These are phyloP conservation scores for Gulo gulo DNA, from an alignment of 2,113 vertebrate genomes.

Conservation along the genomic window DNA sequence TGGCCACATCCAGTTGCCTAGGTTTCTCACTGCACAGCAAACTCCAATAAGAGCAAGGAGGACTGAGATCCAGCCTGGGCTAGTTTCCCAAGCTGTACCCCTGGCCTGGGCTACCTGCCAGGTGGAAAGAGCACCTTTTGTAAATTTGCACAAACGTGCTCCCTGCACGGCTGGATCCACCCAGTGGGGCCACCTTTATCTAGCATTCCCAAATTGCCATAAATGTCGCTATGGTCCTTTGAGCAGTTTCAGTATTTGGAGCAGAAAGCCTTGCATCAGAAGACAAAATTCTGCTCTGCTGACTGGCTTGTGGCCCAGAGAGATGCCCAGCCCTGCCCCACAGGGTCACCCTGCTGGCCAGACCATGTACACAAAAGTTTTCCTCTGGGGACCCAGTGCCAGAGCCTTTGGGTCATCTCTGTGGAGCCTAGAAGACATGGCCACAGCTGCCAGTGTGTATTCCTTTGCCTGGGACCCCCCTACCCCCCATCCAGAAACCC, in stretches of 20 bases:
- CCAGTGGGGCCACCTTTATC: background rate
- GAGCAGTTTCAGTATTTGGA: background rate
- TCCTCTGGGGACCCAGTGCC: background rate
- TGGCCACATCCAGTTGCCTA: rapidly evolving
- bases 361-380: rapidly evolving
- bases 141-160: background rate
- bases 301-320: background rate
- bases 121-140: background rate
- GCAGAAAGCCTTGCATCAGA: background rate
- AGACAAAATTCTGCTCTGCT: background rate
- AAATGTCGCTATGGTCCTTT: rapidly evolving
- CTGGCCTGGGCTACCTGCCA: background rate
- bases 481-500: background rate
- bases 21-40: background rate
- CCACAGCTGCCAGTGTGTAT: background rate
- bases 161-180: background rate
- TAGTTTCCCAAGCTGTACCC: background rate
- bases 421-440: background rate
- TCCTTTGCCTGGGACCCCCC: too few relatives aligned
- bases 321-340: background rate
- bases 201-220: rapidly evolving
- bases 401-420: background rate
- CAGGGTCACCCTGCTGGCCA: rapidly evolving
- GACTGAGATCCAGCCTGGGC: rapidly evolving
- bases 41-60: background rate